phyloP scores from a whole-genome alignment of 2,113 vertebrate genomes.

The Scortum barcoo region DNA sequence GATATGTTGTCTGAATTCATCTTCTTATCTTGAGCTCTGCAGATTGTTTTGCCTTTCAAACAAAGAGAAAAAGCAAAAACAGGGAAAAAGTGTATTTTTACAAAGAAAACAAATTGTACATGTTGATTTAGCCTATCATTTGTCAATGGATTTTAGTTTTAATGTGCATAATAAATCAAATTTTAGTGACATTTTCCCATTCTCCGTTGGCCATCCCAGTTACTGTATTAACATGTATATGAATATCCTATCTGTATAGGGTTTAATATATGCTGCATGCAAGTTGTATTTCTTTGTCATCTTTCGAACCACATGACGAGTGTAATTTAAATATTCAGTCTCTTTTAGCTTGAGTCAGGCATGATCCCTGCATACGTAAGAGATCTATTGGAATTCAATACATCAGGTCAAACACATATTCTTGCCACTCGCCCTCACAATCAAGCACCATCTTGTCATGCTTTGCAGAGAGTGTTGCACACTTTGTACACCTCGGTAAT shows the following conservation, averaged over 20 bases:
- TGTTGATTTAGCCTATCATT: background rate
- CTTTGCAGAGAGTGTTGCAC: conserved; percentile 8
- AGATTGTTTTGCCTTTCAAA: conserved; percentile 9
- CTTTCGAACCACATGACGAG: background rate
- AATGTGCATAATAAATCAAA: background rate
- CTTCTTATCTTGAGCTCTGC: conserved; percentile 1
- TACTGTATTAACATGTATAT: background rate
- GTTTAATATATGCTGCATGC: background rate
- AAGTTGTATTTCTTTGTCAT: background rate
- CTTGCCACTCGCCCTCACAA: conserved; percentile 20
- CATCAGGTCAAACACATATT: conserved; percentile 53
- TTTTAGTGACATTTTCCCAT: background rate
- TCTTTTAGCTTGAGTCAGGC: conserved; percentile 22
- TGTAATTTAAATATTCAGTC: background rate
- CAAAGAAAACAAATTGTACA: background rate
- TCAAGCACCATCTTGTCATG: conserved; percentile 35
- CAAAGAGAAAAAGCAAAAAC: background rate
- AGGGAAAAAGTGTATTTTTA: background rate
- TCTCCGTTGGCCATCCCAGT: background rate
- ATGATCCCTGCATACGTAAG: conserved; percentile 43
- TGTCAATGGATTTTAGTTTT: background rate
- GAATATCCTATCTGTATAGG: background rate
- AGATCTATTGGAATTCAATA: conserved; percentile 63
- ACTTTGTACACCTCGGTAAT: conserved; percentile 4
- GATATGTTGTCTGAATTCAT: conserved; percentile 2